Percentiles rank a stretch among this genome's conserved stretches.
Conservation (phyloP, 2,888 invertebrate species). For the Troilus luridus region DNA sequence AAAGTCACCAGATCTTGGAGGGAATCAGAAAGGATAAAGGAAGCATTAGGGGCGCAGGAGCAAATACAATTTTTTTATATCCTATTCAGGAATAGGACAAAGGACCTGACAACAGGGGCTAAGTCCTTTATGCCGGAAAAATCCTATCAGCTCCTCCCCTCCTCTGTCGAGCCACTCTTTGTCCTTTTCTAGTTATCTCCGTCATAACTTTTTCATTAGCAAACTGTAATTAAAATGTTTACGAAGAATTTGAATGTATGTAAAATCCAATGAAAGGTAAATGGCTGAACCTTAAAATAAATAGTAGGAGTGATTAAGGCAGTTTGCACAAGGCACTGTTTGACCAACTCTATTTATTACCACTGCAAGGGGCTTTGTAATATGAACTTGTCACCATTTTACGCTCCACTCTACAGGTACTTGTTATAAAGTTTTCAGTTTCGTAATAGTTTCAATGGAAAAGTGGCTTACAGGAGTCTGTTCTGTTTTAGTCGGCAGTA, state of each 20-base stretch:
- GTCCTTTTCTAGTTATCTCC: neutral
- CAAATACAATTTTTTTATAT: slow-evolving; percentile 35
- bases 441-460: too few relatives aligned
- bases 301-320: too few relatives aligned
- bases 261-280: too few relatives aligned
- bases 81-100: slow-evolving; percentile 43
- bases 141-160: neutral
- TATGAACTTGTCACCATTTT: too few relatives aligned
- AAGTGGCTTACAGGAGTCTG: too few relatives aligned
- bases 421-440: too few relatives aligned
- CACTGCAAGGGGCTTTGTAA: too few relatives aligned
- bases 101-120: slow-evolving; percentile 36
- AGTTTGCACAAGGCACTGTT: too few relatives aligned
- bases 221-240: slow-evolving; percentile 3
- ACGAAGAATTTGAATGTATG: neutral
- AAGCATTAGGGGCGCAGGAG: slow-evolving; percentile 25
- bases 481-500: too few relatives aligned
- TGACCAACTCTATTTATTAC: too few relatives aligned
- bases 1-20: neutral
- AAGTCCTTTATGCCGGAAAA: slow-evolving; percentile 40
- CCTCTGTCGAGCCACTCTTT: neutral
- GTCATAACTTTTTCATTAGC: neutral
- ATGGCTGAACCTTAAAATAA: too few relatives aligned
- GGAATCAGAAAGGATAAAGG: neutral
- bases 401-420: too few relatives aligned